These are phyloP conservation scores for Phania funesta DNA, from an alignment of 2,888 invertebrate genomes.

Conservation along the genomic window DNA sequence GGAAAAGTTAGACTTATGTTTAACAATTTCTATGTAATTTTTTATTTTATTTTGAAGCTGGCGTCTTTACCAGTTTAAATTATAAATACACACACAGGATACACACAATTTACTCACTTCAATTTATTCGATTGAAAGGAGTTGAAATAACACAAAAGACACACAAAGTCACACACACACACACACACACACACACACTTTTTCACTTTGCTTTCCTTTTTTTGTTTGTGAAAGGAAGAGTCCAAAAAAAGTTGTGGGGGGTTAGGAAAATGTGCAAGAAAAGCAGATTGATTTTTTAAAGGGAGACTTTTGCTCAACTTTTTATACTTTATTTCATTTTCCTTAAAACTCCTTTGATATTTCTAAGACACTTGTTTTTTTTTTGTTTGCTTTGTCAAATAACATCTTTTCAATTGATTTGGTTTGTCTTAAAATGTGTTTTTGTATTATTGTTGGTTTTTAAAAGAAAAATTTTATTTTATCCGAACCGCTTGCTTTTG, in stretches of 20 bases:
- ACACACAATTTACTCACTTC: too few species aligned
- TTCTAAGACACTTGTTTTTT: not conserved
- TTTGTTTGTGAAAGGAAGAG: not conserved
- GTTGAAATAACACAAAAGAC: conserved; percentile 6
- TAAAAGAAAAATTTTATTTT: conserved; percentile 23
- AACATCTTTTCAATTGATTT: conserved; percentile 2
- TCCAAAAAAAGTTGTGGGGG: conserved; percentile 5
- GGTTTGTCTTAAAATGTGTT: conserved; percentile 20
- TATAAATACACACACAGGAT: too few species aligned
- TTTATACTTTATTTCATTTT: not conserved
- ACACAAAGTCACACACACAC: conserved; percentile 22
- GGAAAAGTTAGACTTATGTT: too few species aligned
- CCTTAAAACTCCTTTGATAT: conserved; percentile 11
- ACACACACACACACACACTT: not conserved
- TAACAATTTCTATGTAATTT: too few species aligned
- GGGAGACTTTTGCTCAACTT: conserved; percentile 2
- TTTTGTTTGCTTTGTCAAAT: not conserved
- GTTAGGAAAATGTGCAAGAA: conserved; percentile 21
- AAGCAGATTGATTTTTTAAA: conserved; percentile 30
- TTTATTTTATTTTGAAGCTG: too few species aligned
- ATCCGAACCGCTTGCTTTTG: conserved; percentile 48
- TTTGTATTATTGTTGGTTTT: conserved; percentile 7
- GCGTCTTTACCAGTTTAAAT: too few species aligned
- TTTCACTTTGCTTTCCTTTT: not conserved
- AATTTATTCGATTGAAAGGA: not conserved